Percentiles rank a stretch among this genome's conserved stretches.
Conservation (phyloP, 2,797 vertebrate genomes). For the Nothura maculosa region DNA sequence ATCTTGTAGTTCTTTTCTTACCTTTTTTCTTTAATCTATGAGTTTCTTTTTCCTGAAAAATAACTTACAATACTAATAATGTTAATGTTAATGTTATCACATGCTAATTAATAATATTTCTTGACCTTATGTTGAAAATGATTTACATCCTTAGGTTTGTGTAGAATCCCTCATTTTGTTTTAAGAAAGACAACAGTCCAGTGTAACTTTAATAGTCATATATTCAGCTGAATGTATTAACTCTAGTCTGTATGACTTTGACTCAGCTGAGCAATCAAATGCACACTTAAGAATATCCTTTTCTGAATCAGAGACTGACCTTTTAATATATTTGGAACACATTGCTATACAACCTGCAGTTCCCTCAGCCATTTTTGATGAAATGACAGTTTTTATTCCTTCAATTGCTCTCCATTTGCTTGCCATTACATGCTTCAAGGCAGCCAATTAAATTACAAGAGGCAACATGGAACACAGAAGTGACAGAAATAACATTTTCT, state of each 20-base stretch:
- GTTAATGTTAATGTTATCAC: neutral
- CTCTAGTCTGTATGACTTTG: neutral
- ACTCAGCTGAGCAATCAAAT: neutral
- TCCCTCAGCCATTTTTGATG: neutral
- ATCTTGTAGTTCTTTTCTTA: too few relatives aligned
- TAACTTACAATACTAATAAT: neutral
- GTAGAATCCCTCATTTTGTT: neutral
- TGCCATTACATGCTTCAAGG: neutral
- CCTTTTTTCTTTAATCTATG: too few relatives aligned
- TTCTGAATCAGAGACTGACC: slow-evolving; percentile 10
- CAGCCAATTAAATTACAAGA: neutral
- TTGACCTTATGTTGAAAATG: neutral
- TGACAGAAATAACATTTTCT: neutral
- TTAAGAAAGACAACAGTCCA: neutral
- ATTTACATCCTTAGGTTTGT: neutral
- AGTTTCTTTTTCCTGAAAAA: neutral
- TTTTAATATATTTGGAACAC: neutral
- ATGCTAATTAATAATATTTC: neutral
- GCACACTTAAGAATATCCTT: neutral
- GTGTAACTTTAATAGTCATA: neutral
- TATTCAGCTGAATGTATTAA: neutral
- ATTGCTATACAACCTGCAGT: neutral
- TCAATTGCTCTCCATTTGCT: slow-evolving; percentile 1
- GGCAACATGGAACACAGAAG: neutral
- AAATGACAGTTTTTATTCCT: neutral